Conservation (phyloP, 2,113 vertebrate species). For the Podarcis muralis region DNA sequence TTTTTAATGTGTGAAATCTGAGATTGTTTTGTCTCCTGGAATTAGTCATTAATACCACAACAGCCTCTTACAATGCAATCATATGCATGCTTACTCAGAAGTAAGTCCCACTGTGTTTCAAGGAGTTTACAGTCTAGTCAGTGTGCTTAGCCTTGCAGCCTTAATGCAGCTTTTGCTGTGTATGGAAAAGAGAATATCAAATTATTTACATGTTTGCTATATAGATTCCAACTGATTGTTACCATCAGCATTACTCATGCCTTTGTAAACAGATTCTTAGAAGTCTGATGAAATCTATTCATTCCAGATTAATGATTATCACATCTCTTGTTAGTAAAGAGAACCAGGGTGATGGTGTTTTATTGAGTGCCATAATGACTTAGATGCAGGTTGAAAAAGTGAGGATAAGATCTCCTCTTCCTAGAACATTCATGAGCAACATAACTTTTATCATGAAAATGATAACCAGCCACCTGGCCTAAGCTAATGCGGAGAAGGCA, state of each 20-base stretch:
- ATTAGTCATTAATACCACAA: background rate
- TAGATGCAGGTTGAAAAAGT: conserved; percentile 5
- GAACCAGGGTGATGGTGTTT: conserved; percentile 20
- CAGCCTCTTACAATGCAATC: background rate
- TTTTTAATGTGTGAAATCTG: background rate
- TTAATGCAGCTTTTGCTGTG: background rate
- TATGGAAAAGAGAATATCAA: conserved; percentile 11
- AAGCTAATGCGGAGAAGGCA: background rate
- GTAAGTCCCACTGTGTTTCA: background rate
- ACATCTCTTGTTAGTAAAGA: conserved; percentile 2
- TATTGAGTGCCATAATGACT: background rate
- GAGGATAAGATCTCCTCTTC: conserved; percentile 30
- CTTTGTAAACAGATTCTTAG: conserved; percentile 25
- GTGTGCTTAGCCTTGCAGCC: background rate
- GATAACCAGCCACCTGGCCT: conserved; percentile 5
- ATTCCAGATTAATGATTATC: conserved; percentile 12
- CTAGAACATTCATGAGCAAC: conserved; percentile 26
- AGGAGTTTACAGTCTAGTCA: background rate
- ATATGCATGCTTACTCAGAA: background rate
- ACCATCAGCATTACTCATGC: background rate
- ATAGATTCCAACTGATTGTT: conserved; percentile 11
- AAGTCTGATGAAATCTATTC: conserved; percentile 6
- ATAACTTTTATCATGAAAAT: conserved; percentile 14
- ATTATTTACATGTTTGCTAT: conserved; percentile 25
- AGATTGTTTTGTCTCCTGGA: background rate